Evolutionary conservation across 2,888 invertebrate species (phyloP), one percentile per base, ranked within the genome.

Genomic region (Ecdyonurus torrentis): DNA sequence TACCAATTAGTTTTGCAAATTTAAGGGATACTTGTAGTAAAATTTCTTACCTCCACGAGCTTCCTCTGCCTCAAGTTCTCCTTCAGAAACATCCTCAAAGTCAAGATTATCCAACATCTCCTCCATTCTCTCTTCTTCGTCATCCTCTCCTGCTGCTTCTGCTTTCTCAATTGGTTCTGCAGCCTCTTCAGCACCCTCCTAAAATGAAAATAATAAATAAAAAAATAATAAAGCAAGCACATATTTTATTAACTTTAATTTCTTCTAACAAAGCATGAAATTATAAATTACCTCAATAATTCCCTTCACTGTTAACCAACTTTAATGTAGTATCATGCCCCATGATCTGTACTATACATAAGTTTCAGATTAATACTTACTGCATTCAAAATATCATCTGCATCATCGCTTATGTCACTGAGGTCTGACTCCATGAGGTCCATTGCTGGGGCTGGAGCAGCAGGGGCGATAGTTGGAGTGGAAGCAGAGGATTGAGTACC

Each of bases 1-100:
- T n/a, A n/a, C n/a, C 18, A 50, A 7, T 50, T 50, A 50, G 50
- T 50, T n/a, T n/a, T n/a, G n/a, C n/a, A n/a, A n/a, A n/a, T n/a
- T n/a, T n/a, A n/a, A n/a, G n/a, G n/a, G n/a, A n/a, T n/a, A n/a
- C n/a, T n/a, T n/a, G n/a, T n/a, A n/a, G n/a, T n/a, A n/a, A n/a
- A 59, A 55, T 58, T 20, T 19, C 37, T 79, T 83, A 67, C 71
- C 71, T 53, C 81, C 79, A 70, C 81, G 83, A 18, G 87, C 81
- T 70, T 91, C 88, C 72, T 91, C 90, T 72, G 70, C 69, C 19
- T 92, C 91, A 50, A 91, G 75, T 74, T 92, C 92, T 61, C 91
- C 91, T 73, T 92, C 91, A 19, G 91, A 91, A 70, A 91, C 91
- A 76, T 91, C 91, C 75, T 91, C 91, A 75, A 91, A 91, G 71